Base-by-base conservation (phyloP, 1,140 invertebrate genomes). In the Drosophila kohkoa region DNA sequence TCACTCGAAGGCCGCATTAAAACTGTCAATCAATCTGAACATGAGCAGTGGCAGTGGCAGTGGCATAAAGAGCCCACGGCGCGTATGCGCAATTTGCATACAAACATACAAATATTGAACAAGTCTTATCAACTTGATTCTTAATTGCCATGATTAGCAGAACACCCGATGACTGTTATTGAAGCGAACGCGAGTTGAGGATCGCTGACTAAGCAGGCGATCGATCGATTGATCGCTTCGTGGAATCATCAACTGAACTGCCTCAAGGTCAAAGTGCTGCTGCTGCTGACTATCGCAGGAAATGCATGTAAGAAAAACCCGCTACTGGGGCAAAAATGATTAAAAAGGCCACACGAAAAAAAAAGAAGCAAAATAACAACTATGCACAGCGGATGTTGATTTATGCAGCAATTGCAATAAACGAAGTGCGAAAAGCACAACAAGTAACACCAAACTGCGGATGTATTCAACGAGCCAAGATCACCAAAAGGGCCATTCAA, bases 1-100 rank as follows among this genome's bases (percentile, higher is more conserved):
- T 78, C 80, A 82, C 46, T 13, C 60, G 74, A 88, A 89, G 83
- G 83, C 57, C 85, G 62, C 77, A 75, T 82, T 82, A 76, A 75
- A 66, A 76, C 66, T 79, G 64, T 86, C 82, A 82, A 82, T 80
- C 77, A 80, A 65, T 35, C 49, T 52, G 15, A 51, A 25, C 20
- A 25, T 25, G 20, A 25, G 20, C 20, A 25, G 20, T 25, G 3
- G 10, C 46, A 25, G 5, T 5, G 4, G 30, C 48, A 25, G 5
- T 5, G 8, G 41, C 3, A 41, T 30, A 20, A 43, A 5, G 32
- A 60, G 70, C 70, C 66, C 60, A 79, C 66, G 67, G 58, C 64
- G 76, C 72, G 82, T 81, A 72, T 82, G 65, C 64, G 66, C 16
- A 79, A 81, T 77, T 41, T 73, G 46, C 54, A 65, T 64, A 58